A percentile compares a stretch with the other conserved stretches of the same genome.
Conservation (phyloP, 1,140 invertebrate genomes). For the Nixonia krombeini region DNA sequence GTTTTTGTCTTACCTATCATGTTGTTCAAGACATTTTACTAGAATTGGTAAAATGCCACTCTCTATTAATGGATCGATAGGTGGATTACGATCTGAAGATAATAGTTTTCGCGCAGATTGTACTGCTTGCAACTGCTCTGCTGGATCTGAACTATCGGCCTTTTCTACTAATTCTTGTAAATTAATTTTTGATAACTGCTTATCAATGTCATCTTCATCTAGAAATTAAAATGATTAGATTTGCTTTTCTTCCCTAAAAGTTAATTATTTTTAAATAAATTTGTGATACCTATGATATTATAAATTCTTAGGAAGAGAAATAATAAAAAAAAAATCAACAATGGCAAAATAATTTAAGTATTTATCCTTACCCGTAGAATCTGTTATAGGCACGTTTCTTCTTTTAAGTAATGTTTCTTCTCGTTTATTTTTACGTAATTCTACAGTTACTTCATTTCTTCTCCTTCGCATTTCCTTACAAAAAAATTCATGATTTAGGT, state of each 20-base stretch:
- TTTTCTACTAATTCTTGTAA: constrained; percentile 80
- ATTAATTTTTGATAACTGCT: constrained; percentile 77
- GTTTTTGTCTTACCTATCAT: constrained; percentile 79
- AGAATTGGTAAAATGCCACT: constrained; percentile 95
- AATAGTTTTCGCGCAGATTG: constrained; percentile 93
- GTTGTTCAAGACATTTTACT: constrained; percentile 88
- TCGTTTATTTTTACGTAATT: constrained; percentile 96
- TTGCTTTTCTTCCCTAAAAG: no score
- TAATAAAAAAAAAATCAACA: neutral
- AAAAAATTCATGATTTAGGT: no score
- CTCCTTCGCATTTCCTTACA: constrained; percentile 93
- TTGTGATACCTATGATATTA: no score
- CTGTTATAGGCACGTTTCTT: constrained; percentile 90
- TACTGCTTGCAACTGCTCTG: constrained; percentile 84
- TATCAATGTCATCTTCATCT: constrained; percentile 84
- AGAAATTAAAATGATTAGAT: constrained; percentile 42
- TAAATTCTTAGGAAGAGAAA: no score
- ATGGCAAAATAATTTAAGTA: no score
- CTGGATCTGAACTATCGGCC: constrained; percentile 79
- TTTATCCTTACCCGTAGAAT: constrained; percentile 80
- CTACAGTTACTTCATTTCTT: constrained; percentile 95
- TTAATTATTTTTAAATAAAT: no score
- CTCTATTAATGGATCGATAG: constrained; percentile 96
- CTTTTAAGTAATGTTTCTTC: constrained; percentile 96
- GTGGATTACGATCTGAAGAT: constrained; percentile 97